phyloP scores from a whole-genome alignment of 2,797 vertebrate species.

The Holocentrus rufus region DNA sequence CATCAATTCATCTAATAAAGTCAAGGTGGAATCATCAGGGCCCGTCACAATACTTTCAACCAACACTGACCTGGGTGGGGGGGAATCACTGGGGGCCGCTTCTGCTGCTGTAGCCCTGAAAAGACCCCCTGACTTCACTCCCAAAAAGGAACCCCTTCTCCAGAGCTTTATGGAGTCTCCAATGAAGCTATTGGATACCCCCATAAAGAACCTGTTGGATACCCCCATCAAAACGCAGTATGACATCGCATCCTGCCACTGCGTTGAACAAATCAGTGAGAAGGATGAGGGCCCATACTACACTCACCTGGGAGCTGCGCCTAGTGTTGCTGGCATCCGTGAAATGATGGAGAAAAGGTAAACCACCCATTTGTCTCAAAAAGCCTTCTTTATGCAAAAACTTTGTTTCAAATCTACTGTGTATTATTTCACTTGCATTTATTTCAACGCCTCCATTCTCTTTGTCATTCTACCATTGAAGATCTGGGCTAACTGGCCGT shows the following conservation, averaged over 20 bases:
- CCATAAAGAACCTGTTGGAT: constrained; percentile 94
- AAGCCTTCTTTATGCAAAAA: not conserved
- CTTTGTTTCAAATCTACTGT: constrained; percentile 4
- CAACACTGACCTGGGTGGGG: constrained; percentile 79
- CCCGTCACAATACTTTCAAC: constrained; percentile 89
- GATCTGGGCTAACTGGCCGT: constrained; percentile 91
- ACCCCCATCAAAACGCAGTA: constrained; percentile 97
- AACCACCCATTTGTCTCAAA: constrained; percentile 41
- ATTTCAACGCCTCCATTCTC: constrained; percentile 24
- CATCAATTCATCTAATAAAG: constrained; percentile 87
- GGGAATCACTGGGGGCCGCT: constrained; percentile 73
- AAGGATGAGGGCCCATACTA: constrained; percentile 99
- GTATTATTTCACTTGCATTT: constrained; percentile 8
- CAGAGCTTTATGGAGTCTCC: constrained; percentile 94
- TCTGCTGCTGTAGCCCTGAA: constrained; percentile 63
- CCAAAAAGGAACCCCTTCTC: constrained; percentile 90
- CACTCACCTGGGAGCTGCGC: constrained; percentile 97
- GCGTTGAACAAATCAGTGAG: constrained; percentile 98
- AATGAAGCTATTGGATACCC: constrained; percentile 92
- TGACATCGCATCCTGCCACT: constrained; percentile 96
- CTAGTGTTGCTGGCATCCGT: constrained; percentile 92
- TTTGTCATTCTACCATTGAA: constrained; percentile 64
- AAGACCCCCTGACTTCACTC: constrained; percentile 85
- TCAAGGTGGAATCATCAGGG: constrained; percentile 93
- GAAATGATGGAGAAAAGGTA: constrained; percentile 97